Conservation (phyloP, 2,888 invertebrate genomes). For the Isotomurus palustris region DNA sequence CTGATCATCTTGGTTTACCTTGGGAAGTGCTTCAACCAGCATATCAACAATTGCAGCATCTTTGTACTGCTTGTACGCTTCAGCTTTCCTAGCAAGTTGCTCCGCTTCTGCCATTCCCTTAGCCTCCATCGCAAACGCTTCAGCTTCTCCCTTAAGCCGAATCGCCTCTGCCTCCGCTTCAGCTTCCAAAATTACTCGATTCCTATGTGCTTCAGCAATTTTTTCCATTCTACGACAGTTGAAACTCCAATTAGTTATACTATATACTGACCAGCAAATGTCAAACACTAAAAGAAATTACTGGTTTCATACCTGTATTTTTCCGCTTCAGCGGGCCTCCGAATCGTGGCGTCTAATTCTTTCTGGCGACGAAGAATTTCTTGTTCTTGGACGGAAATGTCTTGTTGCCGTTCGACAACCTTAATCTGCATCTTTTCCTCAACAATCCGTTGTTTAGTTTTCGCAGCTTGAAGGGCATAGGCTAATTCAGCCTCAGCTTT, state of each 20-base stretch:
- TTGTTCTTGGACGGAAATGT: slow-evolving; percentile 92
- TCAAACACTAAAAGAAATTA: background rate
- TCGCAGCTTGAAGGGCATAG: slow-evolving; percentile 87
- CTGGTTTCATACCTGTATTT: slow-evolving; percentile 58
- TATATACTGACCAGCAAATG: no score
- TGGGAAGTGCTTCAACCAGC: slow-evolving; percentile 90
- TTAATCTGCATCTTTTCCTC: slow-evolving; percentile 97
- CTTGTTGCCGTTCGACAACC: slow-evolving; percentile 84
- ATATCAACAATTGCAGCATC: slow-evolving; percentile 94
- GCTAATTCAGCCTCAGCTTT: slow-evolving; percentile 91
- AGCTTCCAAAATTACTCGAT: slow-evolving; percentile 85
- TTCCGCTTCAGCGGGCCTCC: slow-evolving; percentile 75
- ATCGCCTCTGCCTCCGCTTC: slow-evolving; percentile 91
- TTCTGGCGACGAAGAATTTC: slow-evolving; percentile 87
- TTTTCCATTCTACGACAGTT: slow-evolving; percentile 70
- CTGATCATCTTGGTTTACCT: slow-evolving; percentile 61
- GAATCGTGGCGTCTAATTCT: slow-evolving; percentile 86
- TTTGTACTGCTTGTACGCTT: slow-evolving; percentile 94
- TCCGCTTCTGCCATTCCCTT: slow-evolving; percentile 94
- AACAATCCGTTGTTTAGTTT: slow-evolving; percentile 90
- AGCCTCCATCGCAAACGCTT: slow-evolving; percentile 87
- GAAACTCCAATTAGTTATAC: no score
- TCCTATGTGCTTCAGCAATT: slow-evolving; percentile 85
- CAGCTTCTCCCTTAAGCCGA: slow-evolving; percentile 78
- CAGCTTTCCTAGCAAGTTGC: slow-evolving; percentile 95